Evolutionary conservation across 2,888 invertebrate genomes (phyloP), one percentile per base, ranked within the genome.

Genomic region (Pseudolycoriella hygida): DNA sequence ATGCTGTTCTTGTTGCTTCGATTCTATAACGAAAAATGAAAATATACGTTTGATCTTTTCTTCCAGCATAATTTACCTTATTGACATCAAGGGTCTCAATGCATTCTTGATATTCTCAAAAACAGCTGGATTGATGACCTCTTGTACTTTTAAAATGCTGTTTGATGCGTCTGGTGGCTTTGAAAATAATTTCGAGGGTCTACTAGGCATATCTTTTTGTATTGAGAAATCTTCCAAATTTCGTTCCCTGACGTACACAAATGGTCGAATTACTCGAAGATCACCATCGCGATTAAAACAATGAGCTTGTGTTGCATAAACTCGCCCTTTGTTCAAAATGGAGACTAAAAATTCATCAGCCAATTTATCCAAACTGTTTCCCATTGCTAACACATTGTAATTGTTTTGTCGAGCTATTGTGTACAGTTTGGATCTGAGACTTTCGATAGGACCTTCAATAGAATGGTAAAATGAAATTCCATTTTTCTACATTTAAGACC

Each of bases 311-410:
- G 88, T 75, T 1, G 85, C 80, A 51, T 75, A 68, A 46, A 90
- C 62, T 47, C 75, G 70, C n/a, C 87, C 88, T 53, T 77, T 82
- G 57, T 86, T 81, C 58, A 90, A 80, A 11, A 81, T 74, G 1
- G 84, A 80, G 56, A 85, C 77, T 48, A 90, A 64, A 63, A 92
- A 88, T 49, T 80, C 80, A 56, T 84, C 78, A 18, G 85, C 80
- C 4, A 89, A 70, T 61, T 86, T 85, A 63, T 90, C 89, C 44
- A 90, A 66, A 59, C 83, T 82, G 60, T 90, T 89, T 2, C 86
- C 89, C 30, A 90, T 67, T 1, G 88, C 89, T n/a, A 88, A 69
- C 2, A 89, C 89, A 59, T 87, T 84, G 67, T 85, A 92, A 1
- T 79, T 78, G 53, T 83, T 77, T 46, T 76, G 70, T 49, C 79